Evolutionary conservation across 2,113 vertebrate species (phyloP).

Genomic region (Natator depressus): DNA sequence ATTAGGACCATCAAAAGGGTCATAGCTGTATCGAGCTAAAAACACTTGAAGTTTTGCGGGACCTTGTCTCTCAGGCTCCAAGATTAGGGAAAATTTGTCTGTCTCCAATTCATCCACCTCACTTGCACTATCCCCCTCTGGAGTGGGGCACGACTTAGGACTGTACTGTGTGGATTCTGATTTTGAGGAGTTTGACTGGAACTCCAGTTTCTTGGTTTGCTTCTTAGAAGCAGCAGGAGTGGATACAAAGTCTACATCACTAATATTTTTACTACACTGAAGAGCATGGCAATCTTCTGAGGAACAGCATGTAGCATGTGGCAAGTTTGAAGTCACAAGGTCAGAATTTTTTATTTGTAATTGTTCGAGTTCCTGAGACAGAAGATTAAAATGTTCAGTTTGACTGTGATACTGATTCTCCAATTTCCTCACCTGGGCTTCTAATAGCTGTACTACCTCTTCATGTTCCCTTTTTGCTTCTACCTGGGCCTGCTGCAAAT

Average conservation of each 20-base stretch:
- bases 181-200: constrained; percentile 54
- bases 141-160: constrained; percentile 80
- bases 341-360: constrained; percentile 83
- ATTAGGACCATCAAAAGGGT: constrained; percentile 85
- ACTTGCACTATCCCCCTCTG: constrained; percentile 83
- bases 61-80: constrained; percentile 66
- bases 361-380: constrained; percentile 85
- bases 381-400: constrained; percentile 84
- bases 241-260: neutral
- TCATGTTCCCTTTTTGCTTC: constrained; percentile 79
- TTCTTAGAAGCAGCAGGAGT: neutral
- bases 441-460: constrained; percentile 81
- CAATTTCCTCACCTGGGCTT: constrained; percentile 84
- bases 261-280: neutral
- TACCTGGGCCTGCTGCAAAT: constrained; percentile 80
- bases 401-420: constrained; percentile 85
- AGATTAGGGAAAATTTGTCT: constrained; percentile 75
- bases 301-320: neutral
- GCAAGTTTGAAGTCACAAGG: constrained; percentile 28
- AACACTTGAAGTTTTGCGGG: constrained; percentile 84
- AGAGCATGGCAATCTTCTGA: neutral
- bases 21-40: constrained; percentile 84
- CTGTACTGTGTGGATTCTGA: constrained; percentile 77
- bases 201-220: constrained; percentile 6
- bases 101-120: constrained; percentile 84